These are phyloP conservation scores for Anas acuta DNA, from an alignment of 2,797 vertebrate genomes.

Conservation along the genomic window DNA sequence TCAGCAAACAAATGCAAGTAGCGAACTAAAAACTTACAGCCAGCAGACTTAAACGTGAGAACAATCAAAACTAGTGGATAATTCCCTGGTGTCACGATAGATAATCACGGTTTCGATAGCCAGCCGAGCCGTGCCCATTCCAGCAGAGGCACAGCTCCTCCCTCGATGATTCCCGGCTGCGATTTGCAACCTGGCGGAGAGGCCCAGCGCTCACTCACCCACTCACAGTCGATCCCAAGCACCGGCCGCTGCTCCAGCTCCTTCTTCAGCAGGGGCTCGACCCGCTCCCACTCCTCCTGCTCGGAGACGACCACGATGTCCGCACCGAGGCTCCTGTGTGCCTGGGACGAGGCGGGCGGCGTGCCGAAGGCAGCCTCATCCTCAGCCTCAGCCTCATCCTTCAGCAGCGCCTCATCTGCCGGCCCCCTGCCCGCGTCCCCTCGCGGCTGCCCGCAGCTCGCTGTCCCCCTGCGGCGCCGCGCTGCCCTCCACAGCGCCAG, in stretches of 20 bases:
- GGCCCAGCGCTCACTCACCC: constrained; percentile 84
- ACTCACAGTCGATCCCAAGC: constrained; percentile 97
- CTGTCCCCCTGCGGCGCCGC: constrained; percentile 78
- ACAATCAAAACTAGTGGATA: not conserved
- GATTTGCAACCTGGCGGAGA: not conserved
- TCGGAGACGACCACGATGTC: constrained; percentile 85
- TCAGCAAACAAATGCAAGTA: not conserved
- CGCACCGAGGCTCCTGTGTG: constrained; percentile 80
- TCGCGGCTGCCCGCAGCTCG: not conserved
- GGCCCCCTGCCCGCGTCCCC: not conserved
- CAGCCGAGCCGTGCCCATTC: not conserved
- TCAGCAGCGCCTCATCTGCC: not conserved
- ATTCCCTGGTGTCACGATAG: not conserved
- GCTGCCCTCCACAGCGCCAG: constrained; percentile 88
- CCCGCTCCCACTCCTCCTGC: constrained; percentile 84
- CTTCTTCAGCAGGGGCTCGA: constrained; percentile 84
- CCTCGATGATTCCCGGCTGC: not conserved
- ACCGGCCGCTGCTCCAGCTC: constrained; percentile 87
- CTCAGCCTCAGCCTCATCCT: not conserved
- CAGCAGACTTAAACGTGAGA: not conserved
- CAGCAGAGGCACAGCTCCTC: not conserved
- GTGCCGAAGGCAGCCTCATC: constrained; percentile 1
- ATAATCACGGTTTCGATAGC: not conserved
- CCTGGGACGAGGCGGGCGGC: constrained; percentile 61
- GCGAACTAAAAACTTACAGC: not conserved